Conservation (phyloP, 2,113 vertebrate species). For the Motacilla tschutschensis region DNA sequence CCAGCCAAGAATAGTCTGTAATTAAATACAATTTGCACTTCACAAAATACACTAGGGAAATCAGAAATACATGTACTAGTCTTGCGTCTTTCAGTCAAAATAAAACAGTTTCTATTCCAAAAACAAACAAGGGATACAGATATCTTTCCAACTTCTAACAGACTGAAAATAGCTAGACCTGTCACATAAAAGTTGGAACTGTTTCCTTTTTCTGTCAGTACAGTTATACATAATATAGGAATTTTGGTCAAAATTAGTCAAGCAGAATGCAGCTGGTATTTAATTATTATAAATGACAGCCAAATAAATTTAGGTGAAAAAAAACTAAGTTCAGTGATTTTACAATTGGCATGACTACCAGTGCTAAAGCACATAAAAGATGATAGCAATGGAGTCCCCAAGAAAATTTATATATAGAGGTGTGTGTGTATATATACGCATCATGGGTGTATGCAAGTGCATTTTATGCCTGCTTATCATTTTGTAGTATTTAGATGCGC, state of each 20-base stretch:
- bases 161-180: not conserved
- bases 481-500: not conserved
- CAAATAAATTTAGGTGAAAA: not conserved
- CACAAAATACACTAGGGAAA: not conserved
- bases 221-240: not conserved
- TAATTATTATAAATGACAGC: not conserved
- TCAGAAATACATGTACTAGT: not conserved
- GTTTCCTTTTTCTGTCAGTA: not conserved
- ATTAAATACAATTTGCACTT: not conserved
- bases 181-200: not conserved
- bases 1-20: not conserved
- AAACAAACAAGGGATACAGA: not conserved
- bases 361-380: not conserved
- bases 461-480: not conserved
- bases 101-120: not conserved
- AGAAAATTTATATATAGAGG: not conserved
- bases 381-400: not conserved
- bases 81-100: not conserved
- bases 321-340: not conserved
- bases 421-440: not conserved
- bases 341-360: not conserved
- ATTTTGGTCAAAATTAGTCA: not conserved
- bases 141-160: not conserved
- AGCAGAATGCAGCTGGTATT: not conserved
- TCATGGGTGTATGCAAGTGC: not conserved